Evolutionary conservation across 2,113 vertebrate species (phyloP).

Genomic region (Dasyornis broadbenti): DNA sequence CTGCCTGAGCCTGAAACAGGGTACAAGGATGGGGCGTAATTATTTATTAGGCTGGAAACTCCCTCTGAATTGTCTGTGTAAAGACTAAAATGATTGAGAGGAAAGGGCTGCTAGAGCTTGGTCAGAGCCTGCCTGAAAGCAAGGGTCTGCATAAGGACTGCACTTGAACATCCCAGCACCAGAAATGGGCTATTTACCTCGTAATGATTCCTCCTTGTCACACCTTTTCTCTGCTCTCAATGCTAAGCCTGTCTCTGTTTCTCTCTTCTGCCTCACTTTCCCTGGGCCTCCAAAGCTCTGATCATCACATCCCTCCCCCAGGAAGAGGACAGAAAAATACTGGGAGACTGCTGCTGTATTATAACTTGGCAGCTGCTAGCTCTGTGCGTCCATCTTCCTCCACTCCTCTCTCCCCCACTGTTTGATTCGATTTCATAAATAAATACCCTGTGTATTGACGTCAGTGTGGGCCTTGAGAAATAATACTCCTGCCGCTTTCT

Average conservation of each 20-base stretch:
- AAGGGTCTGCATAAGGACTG: not conserved
- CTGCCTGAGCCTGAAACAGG: not conserved
- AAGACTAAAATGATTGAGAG: not conserved
- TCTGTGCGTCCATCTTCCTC: slow-evolving; percentile 4
- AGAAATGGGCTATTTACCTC: not conserved
- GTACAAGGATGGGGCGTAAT: rapidly evolving
- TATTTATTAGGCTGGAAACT: not conserved
- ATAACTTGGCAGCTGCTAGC: slow-evolving; percentile 14
- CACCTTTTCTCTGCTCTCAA: not conserved
- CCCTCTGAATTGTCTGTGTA: not conserved
- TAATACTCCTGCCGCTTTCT: slow-evolving; percentile 42
- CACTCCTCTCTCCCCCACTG: slow-evolving; percentile 56
- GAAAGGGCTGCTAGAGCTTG: not conserved
- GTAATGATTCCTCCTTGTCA: not conserved
- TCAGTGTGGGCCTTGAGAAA: slow-evolving; percentile 59
- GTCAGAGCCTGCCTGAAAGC: not conserved
- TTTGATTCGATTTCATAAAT: slow-evolving; percentile 57
- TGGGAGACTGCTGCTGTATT: slow-evolving; percentile 2
- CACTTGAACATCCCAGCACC: not conserved
- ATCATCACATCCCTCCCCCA: not conserved
- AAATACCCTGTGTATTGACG: slow-evolving; percentile 58
- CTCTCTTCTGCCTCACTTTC: not conserved
- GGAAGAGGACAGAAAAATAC: slow-evolving; percentile 6
- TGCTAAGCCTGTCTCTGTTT: not conserved
- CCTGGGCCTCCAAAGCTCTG: not conserved